These are phyloP conservation scores for Anoncus sp. DNA, from an alignment of 2,888 invertebrate species.

Conservation along the genomic window DNA sequence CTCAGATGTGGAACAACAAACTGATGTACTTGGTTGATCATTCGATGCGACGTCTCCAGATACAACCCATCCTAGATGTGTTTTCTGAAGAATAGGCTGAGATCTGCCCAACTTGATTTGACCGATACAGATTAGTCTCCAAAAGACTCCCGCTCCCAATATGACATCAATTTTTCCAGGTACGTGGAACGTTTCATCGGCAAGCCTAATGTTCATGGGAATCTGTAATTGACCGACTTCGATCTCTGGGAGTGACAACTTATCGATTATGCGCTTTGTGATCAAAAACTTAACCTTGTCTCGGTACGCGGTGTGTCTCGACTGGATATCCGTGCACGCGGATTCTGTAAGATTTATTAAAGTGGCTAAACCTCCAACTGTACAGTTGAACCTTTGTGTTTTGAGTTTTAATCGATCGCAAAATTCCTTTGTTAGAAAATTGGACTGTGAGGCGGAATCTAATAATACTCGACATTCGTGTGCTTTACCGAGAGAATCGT, in stretches of 20 bases:
- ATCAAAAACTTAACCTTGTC: constrained; percentile 25
- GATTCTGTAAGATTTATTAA: constrained; percentile 5
- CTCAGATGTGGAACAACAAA: constrained; percentile 20
- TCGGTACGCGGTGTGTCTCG: constrained; percentile 17
- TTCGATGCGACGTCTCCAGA: constrained; percentile 22
- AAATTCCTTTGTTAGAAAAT: constrained; percentile 38
- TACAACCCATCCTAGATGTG: constrained; percentile 68
- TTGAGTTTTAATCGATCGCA: constrained; percentile 15
- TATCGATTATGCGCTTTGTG: background rate
- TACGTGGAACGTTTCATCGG: constrained; percentile 14
- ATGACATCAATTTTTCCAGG: constrained; percentile 13
- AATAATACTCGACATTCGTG: constrained; percentile 41
- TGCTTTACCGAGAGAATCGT: background rate
- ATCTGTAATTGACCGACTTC: background rate
- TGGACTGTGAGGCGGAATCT: constrained; percentile 32
- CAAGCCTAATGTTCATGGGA: constrained; percentile 1
- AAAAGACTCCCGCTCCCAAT: constrained; percentile 13
- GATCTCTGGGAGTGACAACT: background rate
- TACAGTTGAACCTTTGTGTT: background rate
- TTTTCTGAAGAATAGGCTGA: constrained; percentile 34
- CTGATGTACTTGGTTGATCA: background rate
- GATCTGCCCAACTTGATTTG: constrained; percentile 39
- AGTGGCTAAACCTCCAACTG: background rate
- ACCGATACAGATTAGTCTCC: constrained; percentile 50
- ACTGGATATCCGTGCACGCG: constrained; percentile 32